A percentile compares a stretch with the other conserved stretches of the same genome.
Conservation (phyloP, 2,888 invertebrate species). For the Caenorhabditis imperialis region DNA sequence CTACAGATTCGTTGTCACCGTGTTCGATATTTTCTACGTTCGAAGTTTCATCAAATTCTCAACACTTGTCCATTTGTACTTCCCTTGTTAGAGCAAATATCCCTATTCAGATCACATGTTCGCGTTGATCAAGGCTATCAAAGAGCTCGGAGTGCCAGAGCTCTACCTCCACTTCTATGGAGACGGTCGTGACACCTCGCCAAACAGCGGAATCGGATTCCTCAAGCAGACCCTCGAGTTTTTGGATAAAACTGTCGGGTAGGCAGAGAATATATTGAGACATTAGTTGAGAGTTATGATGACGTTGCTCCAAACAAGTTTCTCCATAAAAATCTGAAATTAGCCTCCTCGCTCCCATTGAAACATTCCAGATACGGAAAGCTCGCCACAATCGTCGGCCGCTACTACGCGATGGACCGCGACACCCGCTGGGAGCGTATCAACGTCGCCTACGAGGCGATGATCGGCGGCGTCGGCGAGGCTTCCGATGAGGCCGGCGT, state of each 20-base stretch:
- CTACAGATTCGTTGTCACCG: no score
- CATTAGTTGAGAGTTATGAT: neutral
- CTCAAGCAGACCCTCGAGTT: slow-evolving; percentile 76
- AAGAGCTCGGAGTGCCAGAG: slow-evolving; percentile 79
- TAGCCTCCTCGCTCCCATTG: neutral
- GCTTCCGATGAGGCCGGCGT: slow-evolving; percentile 70
- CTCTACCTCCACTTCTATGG: slow-evolving; percentile 79
- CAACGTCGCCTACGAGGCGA: slow-evolving; percentile 79
- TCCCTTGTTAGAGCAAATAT: neutral
- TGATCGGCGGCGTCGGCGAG: slow-evolving; percentile 79
- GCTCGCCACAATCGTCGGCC: slow-evolving; percentile 79
- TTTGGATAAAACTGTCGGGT: slow-evolving; percentile 57
- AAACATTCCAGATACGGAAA: slow-evolving; percentile 72
- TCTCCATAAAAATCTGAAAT: no score
- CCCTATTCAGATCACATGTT: slow-evolving; percentile 78
- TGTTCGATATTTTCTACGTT: no score
- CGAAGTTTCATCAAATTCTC: no score
- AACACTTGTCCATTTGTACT: no score
- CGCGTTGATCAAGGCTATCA: slow-evolving; percentile 79
- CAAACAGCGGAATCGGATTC: slow-evolving; percentile 78
- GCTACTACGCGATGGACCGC: slow-evolving; percentile 80
- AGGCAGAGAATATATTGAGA: neutral
- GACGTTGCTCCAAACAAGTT: no score
- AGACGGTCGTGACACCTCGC: slow-evolving; percentile 79
- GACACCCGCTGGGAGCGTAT: slow-evolving; percentile 78